Conservation (phyloP, 1,140 invertebrate species). For the Calephelis virginiensis region DNA sequence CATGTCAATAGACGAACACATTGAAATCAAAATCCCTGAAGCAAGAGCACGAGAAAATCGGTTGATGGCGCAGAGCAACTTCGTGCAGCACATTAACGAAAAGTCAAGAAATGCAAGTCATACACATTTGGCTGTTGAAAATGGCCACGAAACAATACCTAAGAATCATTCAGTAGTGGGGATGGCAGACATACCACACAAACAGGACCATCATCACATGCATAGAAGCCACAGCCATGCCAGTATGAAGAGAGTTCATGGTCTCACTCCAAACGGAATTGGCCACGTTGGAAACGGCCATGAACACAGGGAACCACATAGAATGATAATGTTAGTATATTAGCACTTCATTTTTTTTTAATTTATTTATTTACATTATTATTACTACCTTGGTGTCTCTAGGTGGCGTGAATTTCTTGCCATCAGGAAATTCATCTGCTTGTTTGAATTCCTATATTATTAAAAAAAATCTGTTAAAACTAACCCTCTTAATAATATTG, state of each 20-base stretch:
- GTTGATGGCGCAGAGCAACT: constrained; percentile 71
- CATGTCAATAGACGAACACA: constrained; percentile 75
- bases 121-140: constrained; percentile 59
- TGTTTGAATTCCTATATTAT: too few relatives aligned
- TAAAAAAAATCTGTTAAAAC: too few relatives aligned
- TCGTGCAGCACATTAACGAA: constrained; percentile 65
- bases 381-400: too few relatives aligned
- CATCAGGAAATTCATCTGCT: too few relatives aligned
- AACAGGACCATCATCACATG: constrained; percentile 49
- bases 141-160: constrained; percentile 42
- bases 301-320: constrained; percentile 51
- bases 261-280: constrained; percentile 56
- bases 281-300: constrained; percentile 51
- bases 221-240: constrained; percentile 68
- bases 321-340: constrained; percentile 60
- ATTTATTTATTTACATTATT: too few relatives aligned
- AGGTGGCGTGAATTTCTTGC: too few relatives aligned
- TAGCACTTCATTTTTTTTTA: not conserved
- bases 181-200: constrained; percentile 32
- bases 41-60: constrained; percentile 70
- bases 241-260: constrained; percentile 64
- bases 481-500: too few relatives aligned
- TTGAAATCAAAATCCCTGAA: constrained; percentile 76
- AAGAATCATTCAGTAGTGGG: constrained; percentile 42
- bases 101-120: constrained; percentile 58